Evolutionary conservation across 2,113 vertebrate genomes (phyloP).

Genomic region (western clawed frog (Xenopus tropicalis)): UCB_Xtro_10.0 CM004445.2:43464501-43465000

Average conservation of each 20-base stretch:
- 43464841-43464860: conserved; percentile 94
- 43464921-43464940: conserved; percentile 3
- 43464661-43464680: too few species aligned
- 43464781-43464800: conserved; percentile 95
- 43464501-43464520: too few species aligned
- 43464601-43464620: too few species aligned
- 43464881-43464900: conserved; percentile 94
- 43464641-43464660: too few species aligned
- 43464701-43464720: conserved; percentile 54
- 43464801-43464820: conserved; percentile 97
- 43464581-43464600: too few species aligned
- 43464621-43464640: too few species aligned
- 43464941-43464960: neutral
- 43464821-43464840: conserved; percentile 91
- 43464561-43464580: too few species aligned
- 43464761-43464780: conserved; percentile 90
- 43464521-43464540: too few species aligned
- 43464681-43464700: too few species aligned
- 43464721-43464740: conserved; percentile 98
- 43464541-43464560: too few species aligned
- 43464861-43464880: conserved; percentile 95
- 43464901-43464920: conserved; percentile 82
- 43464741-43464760: conserved; percentile 94
- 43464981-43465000: neutral
- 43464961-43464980: neutral